Base-by-base conservation (phyloP, 2,797 vertebrate genomes). In the Molothrus aeneus region DNA sequence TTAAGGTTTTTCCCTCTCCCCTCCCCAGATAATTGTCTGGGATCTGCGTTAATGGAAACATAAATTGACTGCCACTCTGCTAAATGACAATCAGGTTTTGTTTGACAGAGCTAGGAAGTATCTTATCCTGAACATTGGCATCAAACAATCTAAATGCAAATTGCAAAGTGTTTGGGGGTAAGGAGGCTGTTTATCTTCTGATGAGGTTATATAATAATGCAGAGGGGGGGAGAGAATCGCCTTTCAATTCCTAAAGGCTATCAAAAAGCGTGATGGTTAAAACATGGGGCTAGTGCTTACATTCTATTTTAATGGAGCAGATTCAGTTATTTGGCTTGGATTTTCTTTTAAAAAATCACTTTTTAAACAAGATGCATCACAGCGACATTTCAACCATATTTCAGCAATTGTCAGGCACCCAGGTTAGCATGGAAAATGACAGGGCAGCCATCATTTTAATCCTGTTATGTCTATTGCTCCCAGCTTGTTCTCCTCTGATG, bases 61-160 rank as follows among this genome's bases (percentile, higher is more conserved):
- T 96, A 98, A 98, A 98, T 98, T 95, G 93, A 97, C 96, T 93
- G 96, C 97, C 95, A 94, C 86, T 74, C 93, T 94, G 96, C 96
- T 97, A 98, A 98, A 98, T 98, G 98, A 98, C 98, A 98, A 97
- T 97, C 97, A 95, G 98, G 98, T 98, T 98, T 98, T 97, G 97
- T 95, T 94, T 95, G 92, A 97, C 43, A 96, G 93, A 96, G 94
- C 87, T 48, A 81, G 94, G 94, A 97, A 96, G 97, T 96, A 72
- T 95, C 93, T 96, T 96, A 94, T 97, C 90, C 95, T 88, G 94
- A 96, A 85, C 86, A 68, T 73, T 88, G 86, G 94, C 96, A 94
- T 88, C 36, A 36, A 97, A 98, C 97, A 98, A 98, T 98, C 98
- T 98, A 98, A 98, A 98, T 98, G 98, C 98, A 98, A 98, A 98